Percentiles rank a stretch among this genome's conserved stretches.
Conservation (phyloP, 2,113 vertebrate species). For the Neoarius graeffei region DNA sequence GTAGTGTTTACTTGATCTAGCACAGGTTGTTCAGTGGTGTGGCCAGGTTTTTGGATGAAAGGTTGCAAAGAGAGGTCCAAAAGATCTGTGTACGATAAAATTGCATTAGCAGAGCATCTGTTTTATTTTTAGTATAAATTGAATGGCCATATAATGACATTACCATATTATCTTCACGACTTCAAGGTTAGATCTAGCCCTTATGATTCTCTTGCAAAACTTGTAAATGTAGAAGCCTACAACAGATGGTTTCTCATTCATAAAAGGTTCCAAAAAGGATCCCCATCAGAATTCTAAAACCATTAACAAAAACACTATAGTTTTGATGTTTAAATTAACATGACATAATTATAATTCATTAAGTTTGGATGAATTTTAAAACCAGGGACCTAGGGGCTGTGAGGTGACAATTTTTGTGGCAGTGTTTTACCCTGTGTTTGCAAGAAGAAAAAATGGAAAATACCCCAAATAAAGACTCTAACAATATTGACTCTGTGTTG, state of each 20-base stretch:
- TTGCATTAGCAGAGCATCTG: neutral
- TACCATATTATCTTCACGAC: neutral
- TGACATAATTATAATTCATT: neutral
- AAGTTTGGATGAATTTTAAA: neutral
- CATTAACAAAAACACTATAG: neutral
- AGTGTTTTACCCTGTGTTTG: neutral
- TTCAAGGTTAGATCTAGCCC: neutral
- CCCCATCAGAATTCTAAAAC: neutral
- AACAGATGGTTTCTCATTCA: neutral
- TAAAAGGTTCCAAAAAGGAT: neutral
- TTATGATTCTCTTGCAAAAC: neutral
- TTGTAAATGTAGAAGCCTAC: neutral
- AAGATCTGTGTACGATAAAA: neutral
- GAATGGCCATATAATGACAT: neutral
- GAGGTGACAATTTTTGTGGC: neutral
- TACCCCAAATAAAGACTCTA: neutral
- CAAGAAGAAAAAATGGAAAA: too few species aligned
- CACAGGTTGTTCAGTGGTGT: neutral
- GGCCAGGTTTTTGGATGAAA: neutral
- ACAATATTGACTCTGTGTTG: neutral
- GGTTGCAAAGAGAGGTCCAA: neutral
- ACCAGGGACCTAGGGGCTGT: neutral
- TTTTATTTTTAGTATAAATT: neutral
- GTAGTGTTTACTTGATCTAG: neutral
- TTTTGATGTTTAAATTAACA: neutral